Evolutionary conservation across 2,888 invertebrate species (phyloP), one percentile per base, ranked within the genome.

Genomic region (Dexiosoma caninum): DNA sequence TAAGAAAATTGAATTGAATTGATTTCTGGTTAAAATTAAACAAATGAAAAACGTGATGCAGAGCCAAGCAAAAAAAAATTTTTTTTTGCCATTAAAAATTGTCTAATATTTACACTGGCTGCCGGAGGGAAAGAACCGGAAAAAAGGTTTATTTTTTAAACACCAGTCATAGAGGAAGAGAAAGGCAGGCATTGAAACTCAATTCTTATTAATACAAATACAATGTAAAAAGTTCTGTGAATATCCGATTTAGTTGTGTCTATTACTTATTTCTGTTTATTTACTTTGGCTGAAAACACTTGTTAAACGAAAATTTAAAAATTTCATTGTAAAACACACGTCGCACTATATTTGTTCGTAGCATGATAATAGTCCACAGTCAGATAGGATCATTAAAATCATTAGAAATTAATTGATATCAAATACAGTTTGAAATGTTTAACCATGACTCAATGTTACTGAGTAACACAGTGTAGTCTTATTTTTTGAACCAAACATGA

Each of bases 91-190:
- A 49, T 37, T 12, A 16, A 53, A 51, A 1, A 66, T 75, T n/a
- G n/a, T n/a, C 75, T 75, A 60, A 75, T 80, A 44, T 80, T 80
- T 80, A 80, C 53, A 75, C 19, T 75, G 51, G 42, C 37, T 70
- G 75, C 30, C 14, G 53, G 70, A 70, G 40, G 75, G 75, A 80
- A 59, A 40, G 53, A 64, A 75, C 79, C 75, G 75, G 76, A 80
- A 80, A 64, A 66, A 67, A 71, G 44, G 66, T n/a, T 70, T 70
- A 37, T n/a, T 70, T 70, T 44, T 57, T 42, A 27, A 51, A 49
- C 62, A 37, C 51, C 21, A 40, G 9, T 59, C 10, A 64, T 46
- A 74, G 57, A 57, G 35, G 30, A 70, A 75, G 10, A 51, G 14
- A 19, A 16, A 40, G 16, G 46, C 12, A 55, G 40, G 19, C n/a